Evolutionary conservation across 2,888 invertebrate species (phyloP).

Genomic region (Drosophila buzzatii): DNA sequence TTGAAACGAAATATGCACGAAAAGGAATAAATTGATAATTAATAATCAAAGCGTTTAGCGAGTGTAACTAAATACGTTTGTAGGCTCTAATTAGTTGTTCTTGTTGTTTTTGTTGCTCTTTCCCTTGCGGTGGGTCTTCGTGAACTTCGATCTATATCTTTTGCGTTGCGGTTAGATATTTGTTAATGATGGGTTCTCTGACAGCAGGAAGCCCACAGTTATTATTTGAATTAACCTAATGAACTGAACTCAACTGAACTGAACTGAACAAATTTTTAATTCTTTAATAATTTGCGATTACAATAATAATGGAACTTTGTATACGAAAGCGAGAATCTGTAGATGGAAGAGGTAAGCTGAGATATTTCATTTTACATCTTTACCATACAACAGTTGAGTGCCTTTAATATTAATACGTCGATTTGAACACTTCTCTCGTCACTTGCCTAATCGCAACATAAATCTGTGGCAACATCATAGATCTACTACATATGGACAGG

Average conservation of each 20-base stretch:
- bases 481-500: conserved; percentile 12
- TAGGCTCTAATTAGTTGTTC: conserved; percentile 44
- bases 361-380: not conserved
- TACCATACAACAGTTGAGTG: too few relatives aligned
- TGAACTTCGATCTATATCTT: conserved; percentile 34
- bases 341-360: not conserved
- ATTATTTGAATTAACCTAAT: conserved; percentile 77
- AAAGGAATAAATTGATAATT: conserved; percentile 53
- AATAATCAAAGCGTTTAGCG: conserved; percentile 66
- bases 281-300: conserved; percentile 18
- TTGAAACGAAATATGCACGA: conserved; percentile 33
- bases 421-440: conserved; percentile 36
- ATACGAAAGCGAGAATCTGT: not conserved
- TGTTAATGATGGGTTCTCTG: conserved; percentile 47
- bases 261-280: conserved; percentile 13
- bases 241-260: conserved; percentile 56
- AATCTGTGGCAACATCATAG: conserved; percentile 13
- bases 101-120: conserved; percentile 24
- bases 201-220: conserved; percentile 69
- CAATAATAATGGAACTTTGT: not conserved
- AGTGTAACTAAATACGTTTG: conserved; percentile 62
- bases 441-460: conserved; percentile 18
- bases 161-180: conserved; percentile 19
- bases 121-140: conserved; percentile 23
- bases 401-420: conserved; percentile 8